phyloP scores from a whole-genome alignment of 2,113 vertebrate species.

The Mungos mungo region DNA sequence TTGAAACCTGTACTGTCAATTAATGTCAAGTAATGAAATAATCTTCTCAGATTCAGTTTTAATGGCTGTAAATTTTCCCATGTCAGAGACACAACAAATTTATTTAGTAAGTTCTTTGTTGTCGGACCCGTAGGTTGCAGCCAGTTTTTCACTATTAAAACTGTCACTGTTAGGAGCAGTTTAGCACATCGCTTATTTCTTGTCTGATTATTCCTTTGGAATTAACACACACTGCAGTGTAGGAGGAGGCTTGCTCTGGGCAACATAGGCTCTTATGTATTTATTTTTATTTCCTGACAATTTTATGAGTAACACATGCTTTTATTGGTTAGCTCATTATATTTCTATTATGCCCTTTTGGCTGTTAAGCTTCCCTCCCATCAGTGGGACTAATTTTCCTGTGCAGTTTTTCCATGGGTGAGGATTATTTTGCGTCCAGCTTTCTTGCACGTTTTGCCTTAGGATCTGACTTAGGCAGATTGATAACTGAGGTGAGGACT shows the following conservation, averaged over 20 bases:
- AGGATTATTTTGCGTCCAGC: background rate
- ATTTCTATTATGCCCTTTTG: background rate
- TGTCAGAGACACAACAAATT: background rate
- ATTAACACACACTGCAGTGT: background rate
- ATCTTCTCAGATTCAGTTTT: background rate
- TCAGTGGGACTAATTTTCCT: background rate
- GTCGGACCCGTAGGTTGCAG: background rate
- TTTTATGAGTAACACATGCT: background rate
- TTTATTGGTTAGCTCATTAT: conserved; percentile 7
- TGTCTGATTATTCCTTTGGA: conserved; percentile 14
- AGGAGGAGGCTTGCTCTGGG: background rate
- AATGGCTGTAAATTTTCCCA: background rate
- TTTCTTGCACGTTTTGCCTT: background rate
- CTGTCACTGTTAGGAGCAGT: background rate
- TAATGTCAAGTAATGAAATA: background rate
- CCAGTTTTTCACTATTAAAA: background rate
- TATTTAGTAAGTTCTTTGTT: background rate
- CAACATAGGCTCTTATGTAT: background rate
- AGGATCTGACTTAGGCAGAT: background rate
- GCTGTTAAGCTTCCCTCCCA: background rate
- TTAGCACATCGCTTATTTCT: background rate
- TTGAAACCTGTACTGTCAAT: background rate
- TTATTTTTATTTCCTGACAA: conserved; percentile 25
- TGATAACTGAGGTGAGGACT: background rate
- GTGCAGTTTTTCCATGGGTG: background rate